Base-by-base conservation (phyloP, 2,113 vertebrate genomes). In the Hiodon tergisus region DNA sequence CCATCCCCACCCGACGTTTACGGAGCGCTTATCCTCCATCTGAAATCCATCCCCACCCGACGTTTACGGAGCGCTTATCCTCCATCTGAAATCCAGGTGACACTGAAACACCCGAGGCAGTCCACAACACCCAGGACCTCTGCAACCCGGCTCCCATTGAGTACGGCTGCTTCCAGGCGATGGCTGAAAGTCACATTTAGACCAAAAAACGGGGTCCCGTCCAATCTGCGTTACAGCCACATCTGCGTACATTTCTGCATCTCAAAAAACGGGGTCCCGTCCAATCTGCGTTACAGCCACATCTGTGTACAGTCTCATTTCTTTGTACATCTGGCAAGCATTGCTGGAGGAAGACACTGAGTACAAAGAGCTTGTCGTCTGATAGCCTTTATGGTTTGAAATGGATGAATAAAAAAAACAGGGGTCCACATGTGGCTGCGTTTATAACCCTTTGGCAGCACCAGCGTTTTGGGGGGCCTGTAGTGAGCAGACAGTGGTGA, bases 1-100 rank as follows among this genome's bases (percentile, higher is more conserved):
- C 76, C 75, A 75, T 80, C 77, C 82, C 71, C 58, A 59, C 58
- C 3, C 6, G 11, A 11, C 55, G 6, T 6, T 57, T 57, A 6
- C 11, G 7, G 14, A 59, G 4, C 58, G 58, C 48, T 69, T 57
- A 76, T 31, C 31, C 58, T 72, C 72, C 69, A 55, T n/a, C 61
- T 67, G 62, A 72, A 83, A 81, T 81, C 76, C 75, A 75, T 80
- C 77, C 82, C 71, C 58, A 59, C 58, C 3, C 6, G 11, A 11
- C 55, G 6, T 6, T 57, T 57, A 6, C 11, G 7, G 14, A 59
- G 4, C 58, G 58, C 48, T n/a, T 50, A 5, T 4, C 60, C 60
- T 62, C 60, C 31, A 31, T 31, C 31, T 31, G 31, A 31, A 31
- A 31, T n/a, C n/a, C n/a, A n/a, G n/a, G n/a, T n/a, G n/a, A n/a